Conservation (phyloP, 2,797 vertebrate species). For the Pteropus rufus region DNA sequence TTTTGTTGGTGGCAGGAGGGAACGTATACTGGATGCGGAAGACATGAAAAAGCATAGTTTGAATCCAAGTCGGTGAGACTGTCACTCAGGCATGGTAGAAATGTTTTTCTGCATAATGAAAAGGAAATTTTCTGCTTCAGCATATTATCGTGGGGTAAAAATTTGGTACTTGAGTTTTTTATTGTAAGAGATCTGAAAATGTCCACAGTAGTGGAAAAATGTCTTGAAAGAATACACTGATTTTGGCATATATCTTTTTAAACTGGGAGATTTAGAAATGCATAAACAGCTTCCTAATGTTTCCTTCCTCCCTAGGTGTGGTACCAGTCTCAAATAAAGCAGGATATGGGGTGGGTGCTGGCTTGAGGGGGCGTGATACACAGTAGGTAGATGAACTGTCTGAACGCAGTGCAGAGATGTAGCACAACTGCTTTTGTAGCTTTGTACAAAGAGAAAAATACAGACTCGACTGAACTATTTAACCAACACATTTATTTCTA, state of each 20-base stretch:
- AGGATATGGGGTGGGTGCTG: slow-evolving; percentile 35
- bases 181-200: slow-evolving; percentile 3
- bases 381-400: slow-evolving; percentile 10
- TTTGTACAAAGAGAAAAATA: slow-evolving; percentile 61
- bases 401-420: slow-evolving; percentile 37
- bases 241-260: slow-evolving; percentile 41
- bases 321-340: slow-evolving; percentile 53
- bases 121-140: slow-evolving; percentile 33
- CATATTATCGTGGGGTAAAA: neutral
- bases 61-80: neutral
- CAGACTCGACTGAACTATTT: slow-evolving; percentile 70
- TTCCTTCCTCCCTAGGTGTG: slow-evolving; percentile 76
- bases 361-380: neutral
- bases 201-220: neutral
- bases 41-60: neutral
- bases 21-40: neutral
- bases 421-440: slow-evolving; percentile 50
- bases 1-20: neutral
- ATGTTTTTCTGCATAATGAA: neutral
- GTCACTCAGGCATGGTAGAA: neutral
- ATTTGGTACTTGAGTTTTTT: slow-evolving; percentile 21
- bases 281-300: slow-evolving; percentile 1
- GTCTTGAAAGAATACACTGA: slow-evolving; percentile 13
- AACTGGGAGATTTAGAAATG: slow-evolving; percentile 21
- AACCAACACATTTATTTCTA: slow-evolving; percentile 74